phyloP scores from a whole-genome alignment of 2,888 invertebrate species.

The Synergus umbraculus region DNA sequence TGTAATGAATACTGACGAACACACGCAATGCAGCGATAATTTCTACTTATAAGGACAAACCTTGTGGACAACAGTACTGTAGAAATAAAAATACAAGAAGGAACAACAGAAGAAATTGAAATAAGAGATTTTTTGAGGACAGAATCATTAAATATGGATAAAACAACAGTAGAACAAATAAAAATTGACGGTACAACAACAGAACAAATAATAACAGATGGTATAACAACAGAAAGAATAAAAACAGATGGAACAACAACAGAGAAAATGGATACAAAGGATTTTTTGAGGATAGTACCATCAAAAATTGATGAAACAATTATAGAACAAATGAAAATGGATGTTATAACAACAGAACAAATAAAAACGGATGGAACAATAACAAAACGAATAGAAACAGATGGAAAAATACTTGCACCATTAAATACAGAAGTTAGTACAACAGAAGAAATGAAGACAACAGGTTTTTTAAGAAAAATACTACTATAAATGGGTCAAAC shows the following conservation, averaged over 20 bases:
- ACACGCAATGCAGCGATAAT: slow-evolving; percentile 71
- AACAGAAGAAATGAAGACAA: neutral
- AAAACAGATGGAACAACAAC: neutral
- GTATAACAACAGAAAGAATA: neutral
- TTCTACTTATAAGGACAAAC: slow-evolving; percentile 73
- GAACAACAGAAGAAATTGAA: neutral
- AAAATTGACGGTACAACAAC: too few species aligned
- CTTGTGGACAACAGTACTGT: slow-evolving; percentile 58
- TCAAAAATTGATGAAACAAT: neutral
- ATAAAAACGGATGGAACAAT: neutral
- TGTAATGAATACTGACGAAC: too few species aligned
- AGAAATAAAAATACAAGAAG: neutral
- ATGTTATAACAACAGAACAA: neutral
- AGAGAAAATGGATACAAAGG: neutral
- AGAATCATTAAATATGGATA: neutral
- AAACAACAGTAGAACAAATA: too few species aligned
- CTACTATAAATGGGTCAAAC: neutral
- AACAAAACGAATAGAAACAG: neutral
- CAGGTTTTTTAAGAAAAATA: neutral
- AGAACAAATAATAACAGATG: neutral
- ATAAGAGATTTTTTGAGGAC: neutral
- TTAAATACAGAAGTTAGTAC: too few species aligned
- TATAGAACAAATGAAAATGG: too few species aligned
- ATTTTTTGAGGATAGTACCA: too few species aligned
- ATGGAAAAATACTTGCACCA: too few species aligned